A percentile compares a stretch with the other conserved stretches of the same genome.
Evolutionary conservation across 2,888 invertebrate species (phyloP).

Genomic region (Troglohyphantes excavatus): DNA sequence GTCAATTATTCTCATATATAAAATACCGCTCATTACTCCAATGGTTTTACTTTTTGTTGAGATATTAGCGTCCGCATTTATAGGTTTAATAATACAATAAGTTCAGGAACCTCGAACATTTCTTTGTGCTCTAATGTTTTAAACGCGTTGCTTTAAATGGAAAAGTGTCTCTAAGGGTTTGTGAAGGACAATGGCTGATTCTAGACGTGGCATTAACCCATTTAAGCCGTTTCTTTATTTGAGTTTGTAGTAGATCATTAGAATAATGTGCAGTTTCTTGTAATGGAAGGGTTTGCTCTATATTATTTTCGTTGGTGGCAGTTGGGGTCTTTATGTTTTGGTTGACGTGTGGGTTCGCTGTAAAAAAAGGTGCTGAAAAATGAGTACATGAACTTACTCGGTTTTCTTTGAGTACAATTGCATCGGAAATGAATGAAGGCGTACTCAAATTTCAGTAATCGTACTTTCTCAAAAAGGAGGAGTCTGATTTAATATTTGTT

Average conservation of each 20-base stretch:
- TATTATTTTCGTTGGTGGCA: not conserved
- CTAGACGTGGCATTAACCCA: conserved; percentile 7
- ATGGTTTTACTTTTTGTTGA: not conserved
- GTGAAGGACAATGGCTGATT: conserved; percentile 5
- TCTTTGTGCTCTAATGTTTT: not conserved
- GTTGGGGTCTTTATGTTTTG: too few relatives aligned
- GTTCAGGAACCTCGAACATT: not conserved
- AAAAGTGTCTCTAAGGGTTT: not conserved
- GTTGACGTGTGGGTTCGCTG: not conserved
- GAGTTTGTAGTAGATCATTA: not conserved
- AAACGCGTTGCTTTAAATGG: not conserved
- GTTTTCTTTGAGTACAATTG: too few relatives aligned
- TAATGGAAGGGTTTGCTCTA: not conserved
- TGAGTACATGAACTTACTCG: too few relatives aligned
- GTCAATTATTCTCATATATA: not conserved
- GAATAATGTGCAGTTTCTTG: not conserved
- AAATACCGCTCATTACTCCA: conserved; percentile 13
- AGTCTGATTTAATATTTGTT: too few relatives aligned
- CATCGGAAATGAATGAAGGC: too few relatives aligned
- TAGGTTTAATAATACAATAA: conserved; percentile 9
- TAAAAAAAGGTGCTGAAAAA: not conserved
- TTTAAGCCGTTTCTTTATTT: not conserved
- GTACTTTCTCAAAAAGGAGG: too few relatives aligned
- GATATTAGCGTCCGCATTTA: not conserved
- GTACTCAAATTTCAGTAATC: too few relatives aligned